Evolutionary conservation across 2,797 vertebrate genomes (phyloP).

Genomic region (Diglossa cyanea): DNA sequence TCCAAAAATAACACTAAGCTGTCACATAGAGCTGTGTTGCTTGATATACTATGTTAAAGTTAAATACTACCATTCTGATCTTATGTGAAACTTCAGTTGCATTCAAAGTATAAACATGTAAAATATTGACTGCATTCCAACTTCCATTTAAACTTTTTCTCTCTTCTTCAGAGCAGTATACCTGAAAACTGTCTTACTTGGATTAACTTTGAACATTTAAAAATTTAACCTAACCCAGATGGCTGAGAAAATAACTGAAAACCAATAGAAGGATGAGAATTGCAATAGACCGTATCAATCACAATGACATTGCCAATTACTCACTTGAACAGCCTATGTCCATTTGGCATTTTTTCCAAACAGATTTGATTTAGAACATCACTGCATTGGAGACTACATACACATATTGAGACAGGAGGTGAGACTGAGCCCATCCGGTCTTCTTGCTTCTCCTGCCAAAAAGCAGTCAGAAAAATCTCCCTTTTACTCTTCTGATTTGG

Average conservation of each 20-base stretch:
- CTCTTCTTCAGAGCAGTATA: not conserved
- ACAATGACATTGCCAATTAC: not conserved
- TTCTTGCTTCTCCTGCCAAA: not conserved
- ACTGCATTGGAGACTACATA: not conserved
- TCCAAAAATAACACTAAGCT: not conserved
- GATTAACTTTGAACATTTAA: not conserved
- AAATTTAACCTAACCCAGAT: not conserved
- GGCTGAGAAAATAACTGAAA: not conserved
- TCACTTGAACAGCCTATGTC: not conserved
- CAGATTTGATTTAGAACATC: not conserved
- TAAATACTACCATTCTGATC: not conserved
- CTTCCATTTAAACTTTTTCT: not conserved
- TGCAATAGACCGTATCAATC: not conserved
- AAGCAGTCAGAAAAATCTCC: not conserved
- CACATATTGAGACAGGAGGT: not conserved
- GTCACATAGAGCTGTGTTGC: not conserved
- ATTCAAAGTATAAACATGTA: not conserved
- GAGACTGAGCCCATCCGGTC: not conserved
- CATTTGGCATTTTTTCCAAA: slow-evolving; percentile 21
- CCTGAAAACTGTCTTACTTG: not conserved
- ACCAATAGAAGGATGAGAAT: not conserved
- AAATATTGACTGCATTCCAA: not conserved
- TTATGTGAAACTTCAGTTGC: not conserved
- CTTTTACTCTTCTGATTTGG: not conserved
- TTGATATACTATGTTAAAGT: not conserved